Percentiles rank a stretch among this genome's conserved stretches.
These are phyloP conservation scores for Penaeus japonicus DNA, from an alignment of 1,140 invertebrate genomes.

Conservation along the genomic window DNA sequence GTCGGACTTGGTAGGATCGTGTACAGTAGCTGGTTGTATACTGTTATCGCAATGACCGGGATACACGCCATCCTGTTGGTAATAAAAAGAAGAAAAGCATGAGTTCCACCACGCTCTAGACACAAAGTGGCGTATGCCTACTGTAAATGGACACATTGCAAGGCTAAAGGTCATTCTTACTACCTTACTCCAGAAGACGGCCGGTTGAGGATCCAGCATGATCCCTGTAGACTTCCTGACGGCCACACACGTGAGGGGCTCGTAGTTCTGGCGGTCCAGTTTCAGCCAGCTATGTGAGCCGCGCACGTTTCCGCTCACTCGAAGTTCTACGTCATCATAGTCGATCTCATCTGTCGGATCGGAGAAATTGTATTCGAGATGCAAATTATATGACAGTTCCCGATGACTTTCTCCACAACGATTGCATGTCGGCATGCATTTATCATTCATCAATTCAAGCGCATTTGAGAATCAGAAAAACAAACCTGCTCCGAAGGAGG, in stretches of 20 bases:
- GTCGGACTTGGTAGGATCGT: slow-evolving; percentile 35
- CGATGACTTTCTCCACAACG: no score
- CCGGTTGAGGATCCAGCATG: not conserved
- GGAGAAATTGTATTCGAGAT: no score
- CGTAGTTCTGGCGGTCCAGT: not conserved
- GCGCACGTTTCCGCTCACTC: not conserved
- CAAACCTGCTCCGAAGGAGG: no score
- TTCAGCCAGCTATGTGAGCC: not conserved
- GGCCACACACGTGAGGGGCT: not conserved
- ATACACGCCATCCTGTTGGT: slow-evolving; percentile 27
- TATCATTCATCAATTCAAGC: no score
- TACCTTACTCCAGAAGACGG: slow-evolving; percentile 41
- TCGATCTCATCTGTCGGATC: no score
- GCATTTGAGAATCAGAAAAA: no score
- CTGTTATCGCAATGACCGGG: not conserved
- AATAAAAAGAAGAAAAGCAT: not conserved
- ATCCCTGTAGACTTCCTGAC: not conserved
- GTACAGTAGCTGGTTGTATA: slow-evolving; percentile 17
- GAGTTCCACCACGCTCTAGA: no score
- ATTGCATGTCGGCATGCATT: no score
- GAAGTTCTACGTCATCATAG: not conserved
- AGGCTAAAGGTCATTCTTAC: no score
- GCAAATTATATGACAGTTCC: no score
- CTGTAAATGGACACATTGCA: no score
- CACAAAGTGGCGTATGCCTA: not conserved